Evolutionary conservation across 2,113 vertebrate species (phyloP).

Genomic region (Alethe diademata): DNA sequence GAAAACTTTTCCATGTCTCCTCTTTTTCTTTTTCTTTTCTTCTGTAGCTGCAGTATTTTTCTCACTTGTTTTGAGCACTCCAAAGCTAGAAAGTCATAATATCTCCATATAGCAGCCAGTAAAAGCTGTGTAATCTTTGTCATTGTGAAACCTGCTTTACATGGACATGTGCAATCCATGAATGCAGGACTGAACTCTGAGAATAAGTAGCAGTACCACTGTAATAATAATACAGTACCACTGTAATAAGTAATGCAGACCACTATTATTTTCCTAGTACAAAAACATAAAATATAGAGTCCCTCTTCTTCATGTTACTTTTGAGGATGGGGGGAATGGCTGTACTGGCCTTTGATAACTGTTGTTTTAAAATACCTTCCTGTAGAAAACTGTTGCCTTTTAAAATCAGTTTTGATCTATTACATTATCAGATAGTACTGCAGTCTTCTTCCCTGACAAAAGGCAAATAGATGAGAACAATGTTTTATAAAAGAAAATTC

Average conservation of each 20-base stretch:
- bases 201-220: neutral
- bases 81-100: neutral
- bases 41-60: neutral
- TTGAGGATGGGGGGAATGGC: neutral
- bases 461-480: neutral
- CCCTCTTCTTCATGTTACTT: neutral
- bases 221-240: no score
- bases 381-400: neutral
- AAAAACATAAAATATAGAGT: neutral
- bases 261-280: neutral
- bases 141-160: neutral
- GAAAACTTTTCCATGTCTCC: neutral
- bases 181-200: neutral
- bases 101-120: neutral
- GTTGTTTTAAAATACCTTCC: neutral
- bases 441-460: neutral
- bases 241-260: neutral
- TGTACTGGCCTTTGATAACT: neutral
- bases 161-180: neutral
- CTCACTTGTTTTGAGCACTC: neutral
- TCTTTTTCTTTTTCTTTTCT: neutral
- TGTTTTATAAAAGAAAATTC: neutral
- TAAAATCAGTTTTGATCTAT: neutral
- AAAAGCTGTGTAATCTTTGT: neutral
- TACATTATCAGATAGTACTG: neutral